These are phyloP conservation scores for Otolemur garnettii DNA, from an alignment of 2,113 vertebrate species.

Conservation along the genomic window DNA sequence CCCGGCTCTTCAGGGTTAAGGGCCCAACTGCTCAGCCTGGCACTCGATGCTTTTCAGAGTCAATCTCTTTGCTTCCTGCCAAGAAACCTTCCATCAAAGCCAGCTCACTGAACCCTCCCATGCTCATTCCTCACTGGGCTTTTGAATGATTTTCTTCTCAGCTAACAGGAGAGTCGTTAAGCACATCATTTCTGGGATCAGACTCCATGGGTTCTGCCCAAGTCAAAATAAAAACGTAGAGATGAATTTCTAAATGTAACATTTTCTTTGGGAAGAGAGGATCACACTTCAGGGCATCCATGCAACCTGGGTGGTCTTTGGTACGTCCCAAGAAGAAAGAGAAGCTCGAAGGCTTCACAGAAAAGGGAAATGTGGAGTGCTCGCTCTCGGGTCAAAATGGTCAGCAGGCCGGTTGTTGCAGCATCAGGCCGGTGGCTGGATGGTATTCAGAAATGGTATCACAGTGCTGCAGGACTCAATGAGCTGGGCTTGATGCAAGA, in stretches of 20 bases:
- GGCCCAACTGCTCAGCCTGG: not conserved
- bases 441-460: too few species aligned
- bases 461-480: too few species aligned
- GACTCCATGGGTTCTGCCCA: not conserved
- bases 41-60: not conserved
- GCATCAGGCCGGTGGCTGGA: too few species aligned
- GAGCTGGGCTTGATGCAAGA: too few species aligned
- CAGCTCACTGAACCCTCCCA: not conserved
- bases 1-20: not conserved
- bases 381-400: too few species aligned
- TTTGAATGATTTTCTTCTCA: slow-evolving; percentile 2
- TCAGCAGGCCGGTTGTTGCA: too few species aligned
- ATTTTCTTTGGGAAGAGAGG: too few species aligned
- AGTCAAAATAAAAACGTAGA: not conserved
- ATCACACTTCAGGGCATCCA: not conserved
- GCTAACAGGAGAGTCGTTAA: not conserved
- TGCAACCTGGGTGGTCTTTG: not conserved
- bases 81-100: not conserved
- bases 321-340: not conserved
- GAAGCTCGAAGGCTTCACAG: not conserved
- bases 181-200: not conserved
- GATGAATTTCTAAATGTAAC: too few species aligned
- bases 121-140: not conserved
- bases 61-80: not conserved
- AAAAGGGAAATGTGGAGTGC: not conserved